These are phyloP conservation scores for Propsilocerus akamusi DNA, from an alignment of 1,140 invertebrate species.

Conservation along the genomic window DNA sequence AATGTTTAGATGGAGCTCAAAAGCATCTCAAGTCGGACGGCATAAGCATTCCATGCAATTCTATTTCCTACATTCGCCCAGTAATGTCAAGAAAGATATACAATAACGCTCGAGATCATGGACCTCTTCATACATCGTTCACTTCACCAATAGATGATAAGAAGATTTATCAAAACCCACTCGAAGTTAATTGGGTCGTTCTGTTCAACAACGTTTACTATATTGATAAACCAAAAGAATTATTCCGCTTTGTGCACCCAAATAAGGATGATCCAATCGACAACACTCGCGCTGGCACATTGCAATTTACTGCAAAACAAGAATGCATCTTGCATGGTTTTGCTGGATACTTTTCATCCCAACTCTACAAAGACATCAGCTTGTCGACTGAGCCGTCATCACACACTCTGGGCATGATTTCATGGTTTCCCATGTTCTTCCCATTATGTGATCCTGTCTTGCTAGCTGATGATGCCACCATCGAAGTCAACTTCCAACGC, in stretches of 20 bases:
- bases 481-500: conserved; percentile 80
- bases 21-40: conserved; percentile 74
- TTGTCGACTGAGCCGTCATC: conserved; percentile 80
- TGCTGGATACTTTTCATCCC: conserved; percentile 84
- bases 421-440: conserved; percentile 95
- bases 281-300: conserved; percentile 53
- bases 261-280: conserved; percentile 42
- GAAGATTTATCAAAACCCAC: conserved; percentile 54
- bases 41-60: conserved; percentile 79
- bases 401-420: conserved; percentile 46
- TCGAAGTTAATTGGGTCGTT: conserved; percentile 86
- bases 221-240: conserved; percentile 52
- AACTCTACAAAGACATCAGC: conserved; percentile 64
- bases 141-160: conserved; percentile 12
- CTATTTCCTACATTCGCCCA: conserved; percentile 81
- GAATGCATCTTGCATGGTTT: conserved; percentile 81
- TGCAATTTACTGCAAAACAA: conserved; percentile 48
- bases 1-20: conserved; percentile 92
- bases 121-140: conserved; percentile 11
- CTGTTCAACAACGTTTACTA: conserved; percentile 79
- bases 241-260: conserved; percentile 85
- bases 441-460: conserved; percentile 57
- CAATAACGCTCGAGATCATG: conserved; percentile 22
- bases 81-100: conserved; percentile 36
- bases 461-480: conserved; percentile 41